Evolutionary conservation across 2,888 invertebrate genomes (phyloP), one percentile per base, ranked within the genome.

Genomic region (Timandra comae): DNA sequence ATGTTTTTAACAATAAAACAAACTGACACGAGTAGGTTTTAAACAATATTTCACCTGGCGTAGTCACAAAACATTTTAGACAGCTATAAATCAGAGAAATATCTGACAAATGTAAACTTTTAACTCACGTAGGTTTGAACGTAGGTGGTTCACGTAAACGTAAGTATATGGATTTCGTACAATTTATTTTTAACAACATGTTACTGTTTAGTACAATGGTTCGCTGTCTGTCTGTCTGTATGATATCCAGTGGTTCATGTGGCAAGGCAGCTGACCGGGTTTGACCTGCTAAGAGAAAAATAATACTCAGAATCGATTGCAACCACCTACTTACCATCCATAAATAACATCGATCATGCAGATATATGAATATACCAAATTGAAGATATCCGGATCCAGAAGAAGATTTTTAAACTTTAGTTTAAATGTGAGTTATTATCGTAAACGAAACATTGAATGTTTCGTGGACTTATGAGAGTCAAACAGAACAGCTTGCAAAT

Each of bases 251-350:
- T 29, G 30, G 39, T 34, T 46, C 43, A 38, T 36, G 30, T 41
- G 35, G 30, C 41, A 41, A 36, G 46, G 38, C 36, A 32, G 30
- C 39, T 37, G 41, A 45, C 46, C 46, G 30, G 29, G 30, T 24
- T 12, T 35, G 30, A 38, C 38, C 35, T 34, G 33, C 16, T 29
- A n/a, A n/a, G 25, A 21, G 20, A 28, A 27, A 28, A 26, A 29
- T 21, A 20, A 19, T n/a, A 12, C 21, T 12, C 22, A n/a, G n/a
- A n/a, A n/a, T n/a, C n/a, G n/a, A n/a, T n/a, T n/a, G n/a, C n/a
- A n/a, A n/a, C n/a, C n/a, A n/a, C n/a, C n/a, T n/a, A n/a, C n/a
- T n/a, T n/a, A n/a, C n/a, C n/a, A n/a, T n/a, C n/a, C n/a, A n/a
- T n/a, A n/a, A n/a, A n/a, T n/a, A n/a, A n/a, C n/a, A n/a, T n/a